These are phyloP conservation scores for Cynaeus angustus DNA, from an alignment of 2,888 invertebrate genomes.

Conservation along the genomic window DNA sequence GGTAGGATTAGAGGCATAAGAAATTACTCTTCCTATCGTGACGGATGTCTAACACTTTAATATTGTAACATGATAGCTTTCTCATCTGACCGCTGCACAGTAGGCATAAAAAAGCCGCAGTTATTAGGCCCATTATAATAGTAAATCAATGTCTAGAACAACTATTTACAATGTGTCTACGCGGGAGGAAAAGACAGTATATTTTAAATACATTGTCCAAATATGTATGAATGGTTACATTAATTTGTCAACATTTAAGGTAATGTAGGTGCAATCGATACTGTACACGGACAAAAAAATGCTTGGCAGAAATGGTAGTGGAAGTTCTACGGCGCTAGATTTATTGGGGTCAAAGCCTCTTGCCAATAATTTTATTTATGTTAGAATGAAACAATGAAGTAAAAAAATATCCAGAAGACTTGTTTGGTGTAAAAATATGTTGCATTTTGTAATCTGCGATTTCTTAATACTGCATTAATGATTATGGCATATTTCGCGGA, in stretches of 20 bases:
- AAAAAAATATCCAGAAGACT: too few species aligned
- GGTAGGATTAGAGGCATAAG: constrained; percentile 26
- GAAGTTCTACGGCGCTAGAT: not conserved
- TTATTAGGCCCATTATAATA: constrained; percentile 28
- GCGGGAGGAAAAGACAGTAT: not conserved
- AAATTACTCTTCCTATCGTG: constrained; percentile 37
- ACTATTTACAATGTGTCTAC: constrained; percentile 23
- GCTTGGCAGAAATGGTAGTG: not conserved
- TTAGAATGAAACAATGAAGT: too few species aligned
- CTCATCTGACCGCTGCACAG: constrained; percentile 21
- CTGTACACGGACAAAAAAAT: not conserved
- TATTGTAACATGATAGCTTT: constrained; percentile 36
- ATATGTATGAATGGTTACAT: constrained; percentile 11
- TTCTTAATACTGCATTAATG: too few species aligned
- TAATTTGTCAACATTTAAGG: constrained; percentile 10
- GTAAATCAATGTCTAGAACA: constrained; percentile 26
- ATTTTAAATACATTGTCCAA: constrained; percentile 17
- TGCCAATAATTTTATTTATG: too few species aligned
- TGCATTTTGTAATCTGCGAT: too few species aligned
- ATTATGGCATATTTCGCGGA: too few species aligned
- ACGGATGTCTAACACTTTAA: constrained; percentile 39
- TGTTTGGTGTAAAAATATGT: too few species aligned
- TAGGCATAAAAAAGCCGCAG: constrained; percentile 19
- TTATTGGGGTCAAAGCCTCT: not conserved
- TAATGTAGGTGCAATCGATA: not conserved